phyloP scores from a whole-genome alignment of 2,888 invertebrate species.

The Ormia ochracea region DNA sequence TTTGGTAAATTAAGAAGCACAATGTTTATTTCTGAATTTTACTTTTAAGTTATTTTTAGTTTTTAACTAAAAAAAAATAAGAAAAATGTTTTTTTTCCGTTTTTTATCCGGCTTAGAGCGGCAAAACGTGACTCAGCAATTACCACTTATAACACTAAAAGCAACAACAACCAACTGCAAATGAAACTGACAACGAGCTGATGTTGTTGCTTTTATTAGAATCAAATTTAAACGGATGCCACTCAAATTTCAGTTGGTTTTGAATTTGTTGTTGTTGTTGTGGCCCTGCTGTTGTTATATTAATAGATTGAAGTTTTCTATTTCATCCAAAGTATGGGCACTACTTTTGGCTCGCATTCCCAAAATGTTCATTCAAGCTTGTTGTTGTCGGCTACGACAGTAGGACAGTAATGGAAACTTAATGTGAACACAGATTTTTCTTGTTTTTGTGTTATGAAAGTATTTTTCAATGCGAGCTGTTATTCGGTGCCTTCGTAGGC shows the following conservation, averaged over 20 bases:
- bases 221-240: conserved; percentile 57
- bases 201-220: conserved; percentile 41
- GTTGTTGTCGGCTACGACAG: not conserved
- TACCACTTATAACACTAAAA: conserved; percentile 60
- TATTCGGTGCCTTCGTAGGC: too few species aligned
- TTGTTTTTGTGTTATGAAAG: not conserved
- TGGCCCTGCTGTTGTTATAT: not conserved
- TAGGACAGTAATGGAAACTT: conserved; percentile 17
- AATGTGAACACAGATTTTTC: not conserved
- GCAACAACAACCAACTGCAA: conserved; percentile 42
- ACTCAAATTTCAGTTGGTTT: conserved; percentile 56
- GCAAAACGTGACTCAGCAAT: conserved; percentile 65
- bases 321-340: conserved; percentile 41
- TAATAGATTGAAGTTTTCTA: conserved; percentile 45
- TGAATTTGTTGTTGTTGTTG: not conserved
- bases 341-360: not conserved
- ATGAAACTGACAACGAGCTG: conserved; percentile 56
- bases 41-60: conserved; percentile 1
- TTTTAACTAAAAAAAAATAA: too few species aligned
- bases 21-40: not conserved
- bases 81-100: not conserved
- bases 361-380: not conserved
- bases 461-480: not conserved
- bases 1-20: not conserved
- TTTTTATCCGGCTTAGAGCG: conserved; percentile 51